phyloP scores from a whole-genome alignment of 2,888 invertebrate species.

The Phengaris alcon region DNA sequence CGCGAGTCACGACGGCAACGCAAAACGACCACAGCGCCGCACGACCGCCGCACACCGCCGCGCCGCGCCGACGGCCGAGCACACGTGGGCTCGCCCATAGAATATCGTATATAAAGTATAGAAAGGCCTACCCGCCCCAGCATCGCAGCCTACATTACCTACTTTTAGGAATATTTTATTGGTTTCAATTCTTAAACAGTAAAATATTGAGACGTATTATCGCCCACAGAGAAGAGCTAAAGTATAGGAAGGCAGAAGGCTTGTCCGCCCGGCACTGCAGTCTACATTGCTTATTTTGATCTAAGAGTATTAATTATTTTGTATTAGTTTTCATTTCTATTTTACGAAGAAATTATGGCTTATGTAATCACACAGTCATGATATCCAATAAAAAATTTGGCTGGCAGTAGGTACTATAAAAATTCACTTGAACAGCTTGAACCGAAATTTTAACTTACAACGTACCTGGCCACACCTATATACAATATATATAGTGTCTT shows the following conservation, averaged over 20 bases:
- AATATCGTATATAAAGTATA: too few relatives aligned
- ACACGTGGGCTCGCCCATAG: not conserved
- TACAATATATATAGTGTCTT: too few relatives aligned
- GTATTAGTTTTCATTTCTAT: too few relatives aligned
- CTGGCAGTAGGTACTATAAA: too few relatives aligned
- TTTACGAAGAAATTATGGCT: too few relatives aligned
- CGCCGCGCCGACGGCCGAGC: not conserved
- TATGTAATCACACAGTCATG: too few relatives aligned
- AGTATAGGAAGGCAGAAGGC: not conserved
- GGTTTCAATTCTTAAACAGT: not conserved
- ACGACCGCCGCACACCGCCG: conserved; percentile 68
- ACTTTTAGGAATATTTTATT: conserved; percentile 24
- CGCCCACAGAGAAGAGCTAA: not conserved
- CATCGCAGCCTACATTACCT: conserved; percentile 40
- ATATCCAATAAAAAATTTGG: too few relatives aligned
- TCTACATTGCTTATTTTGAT: not conserved
- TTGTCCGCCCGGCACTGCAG: not conserved
- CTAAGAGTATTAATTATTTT: too few relatives aligned
- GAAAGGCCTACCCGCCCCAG: conserved; percentile 22
- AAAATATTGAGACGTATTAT: too few relatives aligned
- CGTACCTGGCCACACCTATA: too few relatives aligned
- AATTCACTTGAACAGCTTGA: too few relatives aligned
- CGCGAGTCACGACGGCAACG: conserved; percentile 75
- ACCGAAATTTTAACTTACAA: too few relatives aligned
- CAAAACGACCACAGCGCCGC: conserved; percentile 63